Evolutionary conservation across 2,888 invertebrate genomes (phyloP), one percentile per base, ranked within the genome.

Genomic region (Ochropacha duplaris): DNA sequence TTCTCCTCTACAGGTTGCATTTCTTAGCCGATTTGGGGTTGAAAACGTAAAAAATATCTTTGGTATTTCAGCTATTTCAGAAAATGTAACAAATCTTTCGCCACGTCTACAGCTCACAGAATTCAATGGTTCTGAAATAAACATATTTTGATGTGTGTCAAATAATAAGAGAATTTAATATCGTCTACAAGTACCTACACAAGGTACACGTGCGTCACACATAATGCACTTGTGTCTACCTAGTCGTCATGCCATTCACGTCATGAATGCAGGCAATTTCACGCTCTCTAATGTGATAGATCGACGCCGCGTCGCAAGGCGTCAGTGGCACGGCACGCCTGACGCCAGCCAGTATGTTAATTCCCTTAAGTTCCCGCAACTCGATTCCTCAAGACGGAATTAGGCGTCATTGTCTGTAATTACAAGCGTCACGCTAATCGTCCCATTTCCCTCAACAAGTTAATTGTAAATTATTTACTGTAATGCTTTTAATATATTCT

Each of bases 361-460:
- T 73, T 67, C 67, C 61, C 57, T 49, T 19, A 69, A 70, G 62
- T 67, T 62, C 16, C 62, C 60, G 54, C 64, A 62, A 62, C 59
- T 62, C 58, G 60, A 63, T 59, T 56, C 56, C 50, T 54, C 56
- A 44, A 59, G 55, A 26, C 55, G 49, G 57, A 66, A 64, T 65
- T 61, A 60, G 50, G 44, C 58, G 60, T 59, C 62, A 58, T 64
- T 65, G 62, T 44, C 54, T 61, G 57, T 69, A 70, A 68, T 71
- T 75, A 73, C 68, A 49, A 62, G 61, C 64, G 69, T 71, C 61
- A 70, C 66, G 64, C 64, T 75, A 74, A 70, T 75, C 61, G 65
- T 58, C 56, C 54, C 62, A 56, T 62, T 54, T 54, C 57, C 34
- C 49, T 58, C 54, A 57, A 59, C 57, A 57, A 65, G 61, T 66